Evolutionary conservation across 2,113 vertebrate genomes (phyloP).

Genomic region (Pseudonaja textilis): DNA sequence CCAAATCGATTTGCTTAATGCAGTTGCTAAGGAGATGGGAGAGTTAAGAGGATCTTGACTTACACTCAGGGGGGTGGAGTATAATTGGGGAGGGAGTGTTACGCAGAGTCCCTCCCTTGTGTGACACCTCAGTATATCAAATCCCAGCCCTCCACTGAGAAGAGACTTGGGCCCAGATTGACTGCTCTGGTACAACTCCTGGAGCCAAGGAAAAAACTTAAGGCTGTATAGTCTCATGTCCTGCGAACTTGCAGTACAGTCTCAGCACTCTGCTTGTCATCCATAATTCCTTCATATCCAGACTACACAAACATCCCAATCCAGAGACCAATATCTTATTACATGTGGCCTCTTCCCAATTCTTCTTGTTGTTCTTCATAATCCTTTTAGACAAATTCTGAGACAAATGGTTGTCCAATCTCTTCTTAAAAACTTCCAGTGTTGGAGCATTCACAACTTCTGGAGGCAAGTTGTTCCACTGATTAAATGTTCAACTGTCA

Average conservation of each 20-base stretch:
- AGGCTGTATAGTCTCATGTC: not conserved
- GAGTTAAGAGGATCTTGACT: conserved; percentile 70
- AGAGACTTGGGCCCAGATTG: not conserved
- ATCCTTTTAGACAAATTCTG: not conserved
- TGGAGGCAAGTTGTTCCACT: too few relatives aligned
- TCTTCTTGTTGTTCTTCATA: not conserved
- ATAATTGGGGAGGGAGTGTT: conserved; percentile 42
- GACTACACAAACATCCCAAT: not conserved
- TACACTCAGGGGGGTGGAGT: conserved; percentile 28
- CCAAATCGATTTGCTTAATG: conserved; percentile 83
- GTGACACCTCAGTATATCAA: not conserved
- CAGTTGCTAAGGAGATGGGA: conserved; percentile 77
- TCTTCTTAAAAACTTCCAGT: too few relatives aligned
- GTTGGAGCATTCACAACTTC: too few relatives aligned
- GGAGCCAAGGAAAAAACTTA: not conserved
- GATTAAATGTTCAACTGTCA: too few relatives aligned
- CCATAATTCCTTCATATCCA: not conserved
- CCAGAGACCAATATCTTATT: not conserved
- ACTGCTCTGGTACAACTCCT: not conserved
- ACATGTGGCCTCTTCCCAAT: not conserved
- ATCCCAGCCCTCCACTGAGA: not conserved
- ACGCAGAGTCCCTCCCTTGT: conserved; percentile 20
- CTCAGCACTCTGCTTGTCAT: not conserved
- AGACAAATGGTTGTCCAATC: too few relatives aligned
- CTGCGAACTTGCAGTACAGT: not conserved